A percentile compares a stretch with the other conserved stretches of the same genome.
Evolutionary conservation across 2,888 invertebrate genomes (phyloP).

Genomic region (Leptogaster cylindrica): DNA sequence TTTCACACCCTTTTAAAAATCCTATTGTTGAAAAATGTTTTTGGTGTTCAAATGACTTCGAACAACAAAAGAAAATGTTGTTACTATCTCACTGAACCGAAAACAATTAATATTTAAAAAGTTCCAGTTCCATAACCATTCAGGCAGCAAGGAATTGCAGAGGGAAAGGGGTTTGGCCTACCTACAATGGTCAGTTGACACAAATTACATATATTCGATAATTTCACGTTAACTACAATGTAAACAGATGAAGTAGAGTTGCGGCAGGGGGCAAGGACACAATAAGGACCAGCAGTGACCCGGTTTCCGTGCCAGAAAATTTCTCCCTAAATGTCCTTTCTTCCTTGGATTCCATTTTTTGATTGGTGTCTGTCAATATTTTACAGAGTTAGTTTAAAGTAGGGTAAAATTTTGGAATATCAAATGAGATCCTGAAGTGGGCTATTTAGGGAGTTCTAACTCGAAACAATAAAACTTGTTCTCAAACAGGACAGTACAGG

Average conservation of each 20-base stretch:
- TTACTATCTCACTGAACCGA: no score
- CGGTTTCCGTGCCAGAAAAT: background rate
- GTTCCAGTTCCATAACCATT: no score
- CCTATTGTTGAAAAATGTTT: background rate
- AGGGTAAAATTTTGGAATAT: conserved; percentile 4
- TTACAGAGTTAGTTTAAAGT: conserved; percentile 11
- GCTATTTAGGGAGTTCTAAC: background rate
- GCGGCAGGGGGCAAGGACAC: conserved; percentile 5
- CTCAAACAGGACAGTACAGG: background rate
- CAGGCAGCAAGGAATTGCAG: background rate
- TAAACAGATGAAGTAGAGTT: conserved; percentile 23
- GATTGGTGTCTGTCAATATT: conserved; percentile 30
- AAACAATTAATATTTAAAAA: no score
- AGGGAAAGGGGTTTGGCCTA: background rate
- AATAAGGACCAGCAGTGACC: background rate
- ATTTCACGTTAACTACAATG: conserved; percentile 27
- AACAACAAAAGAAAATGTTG: no score
- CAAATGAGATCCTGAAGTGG: background rate
- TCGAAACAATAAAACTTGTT: conserved; percentile 38
- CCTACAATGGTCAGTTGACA: conserved; percentile 5
- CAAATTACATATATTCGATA: background rate
- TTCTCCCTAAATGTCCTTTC: background rate
- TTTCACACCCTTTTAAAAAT: conserved; percentile 19
- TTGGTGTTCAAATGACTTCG: background rate
- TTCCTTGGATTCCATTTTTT: conserved; percentile 4